A percentile compares a stretch with the other conserved stretches of the same genome.
Evolutionary conservation across 2,797 vertebrate genomes (phyloP).

Genomic region (Cossypha polioptera): DNA sequence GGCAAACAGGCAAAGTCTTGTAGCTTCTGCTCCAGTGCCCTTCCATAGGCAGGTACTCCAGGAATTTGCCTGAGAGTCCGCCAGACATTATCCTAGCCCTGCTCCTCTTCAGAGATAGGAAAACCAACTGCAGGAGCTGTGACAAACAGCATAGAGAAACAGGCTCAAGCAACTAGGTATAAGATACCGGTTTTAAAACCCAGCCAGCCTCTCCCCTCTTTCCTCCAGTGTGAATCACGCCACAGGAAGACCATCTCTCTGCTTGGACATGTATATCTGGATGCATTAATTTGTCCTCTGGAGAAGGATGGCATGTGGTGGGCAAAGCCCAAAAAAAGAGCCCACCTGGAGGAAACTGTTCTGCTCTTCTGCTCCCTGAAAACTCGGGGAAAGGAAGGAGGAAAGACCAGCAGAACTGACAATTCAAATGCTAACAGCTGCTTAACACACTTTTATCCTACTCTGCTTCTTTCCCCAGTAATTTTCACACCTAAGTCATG

Average conservation of each 20-base stretch:
- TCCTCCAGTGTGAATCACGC: not conserved
- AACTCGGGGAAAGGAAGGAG: not conserved
- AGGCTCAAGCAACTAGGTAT: not conserved
- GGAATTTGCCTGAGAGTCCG: not conserved
- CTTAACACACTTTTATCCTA: not conserved
- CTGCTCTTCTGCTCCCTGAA: not conserved
- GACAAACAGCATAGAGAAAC: not conserved
- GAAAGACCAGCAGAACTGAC: not conserved
- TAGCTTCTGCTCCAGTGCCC: not conserved
- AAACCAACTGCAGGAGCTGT: not conserved
- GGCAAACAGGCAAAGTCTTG: not conserved
- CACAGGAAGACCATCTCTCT: not conserved
- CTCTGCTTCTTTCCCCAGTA: not conserved
- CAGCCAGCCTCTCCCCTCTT: not conserved
- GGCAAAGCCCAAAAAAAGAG: not conserved
- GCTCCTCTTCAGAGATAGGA: not conserved
- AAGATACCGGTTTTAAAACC: not conserved
- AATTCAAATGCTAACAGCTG: not conserved
- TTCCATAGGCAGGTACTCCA: not conserved
- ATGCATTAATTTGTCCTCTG: not conserved
- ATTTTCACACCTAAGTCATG: not conserved
- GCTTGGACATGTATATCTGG: not conserved
- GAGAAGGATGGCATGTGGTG: not conserved
- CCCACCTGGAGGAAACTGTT: not conserved
- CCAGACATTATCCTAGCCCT: not conserved